Conservation (phyloP, 2,888 invertebrate genomes). For the Lamellibrachia satsuma region DNA sequence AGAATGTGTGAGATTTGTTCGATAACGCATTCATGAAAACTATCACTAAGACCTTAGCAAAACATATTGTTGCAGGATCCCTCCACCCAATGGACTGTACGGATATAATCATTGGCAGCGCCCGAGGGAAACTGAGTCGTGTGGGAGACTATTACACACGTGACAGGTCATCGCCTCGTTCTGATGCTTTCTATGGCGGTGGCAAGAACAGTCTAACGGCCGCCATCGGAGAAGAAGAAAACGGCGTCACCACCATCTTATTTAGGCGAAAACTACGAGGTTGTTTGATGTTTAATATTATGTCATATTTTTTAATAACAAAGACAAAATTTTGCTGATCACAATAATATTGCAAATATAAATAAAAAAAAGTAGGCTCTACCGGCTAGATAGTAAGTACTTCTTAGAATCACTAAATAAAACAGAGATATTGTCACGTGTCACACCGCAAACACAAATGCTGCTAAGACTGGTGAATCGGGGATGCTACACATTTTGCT, state of each 20-base stretch:
- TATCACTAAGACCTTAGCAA: not conserved
- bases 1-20: no score
- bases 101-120: constrained; percentile 91
- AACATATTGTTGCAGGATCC: constrained; percentile 57
- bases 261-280: constrained; percentile 85
- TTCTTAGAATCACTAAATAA: no score
- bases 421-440: not conserved
- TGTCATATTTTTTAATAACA: no score
- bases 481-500: not conserved
- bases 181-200: constrained; percentile 85
- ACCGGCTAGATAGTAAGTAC: no score
- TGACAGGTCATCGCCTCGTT: constrained; percentile 89
- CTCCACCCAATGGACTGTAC: constrained; percentile 97
- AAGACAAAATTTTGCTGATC: not conserved
- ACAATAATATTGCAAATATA: not conserved
- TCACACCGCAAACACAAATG: not conserved
- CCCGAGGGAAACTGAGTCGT: constrained; percentile 81
- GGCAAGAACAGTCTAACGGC: constrained; percentile 86
- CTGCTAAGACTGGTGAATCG: not conserved
- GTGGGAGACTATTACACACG: constrained; percentile 93
- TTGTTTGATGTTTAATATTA: constrained; percentile 39
- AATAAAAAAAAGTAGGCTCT: not conserved
- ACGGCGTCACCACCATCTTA: constrained; percentile 88
- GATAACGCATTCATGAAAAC: not conserved
- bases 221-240: constrained; percentile 84